Base-by-base conservation (phyloP, 2,797 vertebrate species). In the Crocodylus rhombifer region DNA sequence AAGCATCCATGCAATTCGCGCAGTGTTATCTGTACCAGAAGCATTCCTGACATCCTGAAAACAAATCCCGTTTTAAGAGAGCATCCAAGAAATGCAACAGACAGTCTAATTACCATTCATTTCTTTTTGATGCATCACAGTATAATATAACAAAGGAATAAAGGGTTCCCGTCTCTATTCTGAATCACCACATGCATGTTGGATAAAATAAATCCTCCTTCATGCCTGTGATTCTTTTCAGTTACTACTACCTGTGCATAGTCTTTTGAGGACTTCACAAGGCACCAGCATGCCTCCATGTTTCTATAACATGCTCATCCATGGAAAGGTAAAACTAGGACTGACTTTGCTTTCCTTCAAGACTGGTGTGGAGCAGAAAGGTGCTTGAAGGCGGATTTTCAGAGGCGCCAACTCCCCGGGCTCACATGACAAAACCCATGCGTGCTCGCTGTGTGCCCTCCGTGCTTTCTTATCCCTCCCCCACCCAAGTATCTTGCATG, bases 401-500 rank as follows among this genome's bases (percentile, higher is more conserved):
- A 51, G 42, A 51, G 9, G 42, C 10, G 42, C 42, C 10, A 51
- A 51, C 3, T n/a, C 2, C 16, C 36, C 57, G 5, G 9, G 15
- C 51, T 36, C 64, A 25, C 12, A 17, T 4, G 17, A 1, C 4
- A 28, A 21, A 4, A 8, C 16, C 7, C 17, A 18, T 51, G 42
- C 10, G 42, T 51, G 42, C 42, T 51, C 10, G 9, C 30, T 20
- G 7, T 8, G 1, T 1, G 10, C 25, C 42, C 14, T 16, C 15
- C 30, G 4, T 12, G 7, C 10, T 2, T 2, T 36, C 28, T 14
- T 7, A 3, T 3, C 13, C 18, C 56, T 77, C 42, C 42, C 10
- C 42, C 10, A 11, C 42, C 42, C 42, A 51, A 10, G 42, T 33
- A 58, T 4, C 20, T 58, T 4, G 14, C 2, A 0, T 1, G 15